Percentiles rank a stretch among this genome's conserved stretches.
Evolutionary conservation across 2,797 vertebrate genomes (phyloP).

Genomic region (Sciaenops ocellatus): DNA sequence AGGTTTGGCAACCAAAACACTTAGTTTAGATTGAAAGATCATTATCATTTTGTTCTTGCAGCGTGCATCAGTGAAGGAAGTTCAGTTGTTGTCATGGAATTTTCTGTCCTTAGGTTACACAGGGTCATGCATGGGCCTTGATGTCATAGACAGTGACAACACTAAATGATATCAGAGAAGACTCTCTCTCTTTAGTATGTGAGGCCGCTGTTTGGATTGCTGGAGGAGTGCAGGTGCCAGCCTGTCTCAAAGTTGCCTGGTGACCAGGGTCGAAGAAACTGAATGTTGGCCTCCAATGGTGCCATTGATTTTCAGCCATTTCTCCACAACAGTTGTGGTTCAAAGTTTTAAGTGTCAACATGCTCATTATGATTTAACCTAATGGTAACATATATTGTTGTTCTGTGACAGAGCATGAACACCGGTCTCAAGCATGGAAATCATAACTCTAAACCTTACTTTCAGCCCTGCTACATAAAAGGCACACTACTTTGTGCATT

Average conservation of each 20-base stretch:
- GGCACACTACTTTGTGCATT: background rate
- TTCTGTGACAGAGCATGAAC: background rate
- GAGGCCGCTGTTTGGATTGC: too few relatives aligned
- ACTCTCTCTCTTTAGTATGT: too few relatives aligned
- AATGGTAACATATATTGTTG: background rate
- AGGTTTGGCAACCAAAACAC: background rate
- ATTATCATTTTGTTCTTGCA: background rate
- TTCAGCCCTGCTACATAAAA: too few relatives aligned
- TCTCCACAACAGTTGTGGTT: background rate
- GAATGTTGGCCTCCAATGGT: too few relatives aligned
- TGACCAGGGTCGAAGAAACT: too few relatives aligned
- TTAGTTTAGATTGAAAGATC: background rate
- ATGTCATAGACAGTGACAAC: too few relatives aligned
- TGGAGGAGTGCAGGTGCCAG: too few relatives aligned
- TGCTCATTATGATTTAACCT: background rate
- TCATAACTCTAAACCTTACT: background rate
- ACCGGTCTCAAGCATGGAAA: background rate
- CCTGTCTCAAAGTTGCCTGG: too few relatives aligned
- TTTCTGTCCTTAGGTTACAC: background rate
- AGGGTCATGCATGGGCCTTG: too few relatives aligned
- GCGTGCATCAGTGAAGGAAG: background rate
- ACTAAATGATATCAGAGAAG: too few relatives aligned
- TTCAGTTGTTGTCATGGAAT: background rate
- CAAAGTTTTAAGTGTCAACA: background rate
- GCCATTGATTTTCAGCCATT: too few relatives aligned